Percentiles rank a stretch among this genome's conserved stretches.
Evolutionary conservation across 2,888 invertebrate genomes (phyloP).

Genomic region (Congeria kusceri): DNA sequence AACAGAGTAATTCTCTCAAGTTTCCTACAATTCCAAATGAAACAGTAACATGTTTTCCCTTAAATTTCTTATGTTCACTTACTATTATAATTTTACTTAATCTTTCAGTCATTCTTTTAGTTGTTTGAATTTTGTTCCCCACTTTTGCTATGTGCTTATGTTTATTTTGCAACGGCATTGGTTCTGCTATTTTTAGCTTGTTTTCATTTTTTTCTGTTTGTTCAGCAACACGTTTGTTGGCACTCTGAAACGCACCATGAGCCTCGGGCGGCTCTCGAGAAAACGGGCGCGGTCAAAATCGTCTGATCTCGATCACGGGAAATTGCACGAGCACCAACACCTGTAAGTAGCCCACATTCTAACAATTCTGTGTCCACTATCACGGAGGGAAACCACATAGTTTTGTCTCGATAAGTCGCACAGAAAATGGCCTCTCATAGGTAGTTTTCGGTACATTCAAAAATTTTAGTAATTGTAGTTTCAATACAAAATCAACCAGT

Average conservation of each 20-base stretch:
- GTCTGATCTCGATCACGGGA: constrained; percentile 42
- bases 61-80: neutral
- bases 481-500: no score
- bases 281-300: constrained; percentile 70
- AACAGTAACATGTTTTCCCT: no score
- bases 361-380: neutral
- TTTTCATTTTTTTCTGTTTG: constrained; percentile 39
- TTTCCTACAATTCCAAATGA: no score
- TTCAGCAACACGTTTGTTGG: constrained; percentile 77
- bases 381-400: no score
- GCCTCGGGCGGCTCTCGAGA: constrained; percentile 81
- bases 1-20: no score
- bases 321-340: constrained; percentile 44
- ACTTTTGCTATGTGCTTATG: neutral
- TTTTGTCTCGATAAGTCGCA: no score
- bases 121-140: neutral
- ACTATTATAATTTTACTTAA: neutral
- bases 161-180: neutral
- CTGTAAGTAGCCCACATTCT: constrained; percentile 75
- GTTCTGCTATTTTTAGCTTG: neutral
- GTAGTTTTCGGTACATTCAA: no score
- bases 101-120: no score
- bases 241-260: constrained; percentile 81
- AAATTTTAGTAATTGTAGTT: no score
- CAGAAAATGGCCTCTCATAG: no score